Evolutionary conservation across 2,888 invertebrate species (phyloP).

Genomic region (Heliconius hortense): DNA sequence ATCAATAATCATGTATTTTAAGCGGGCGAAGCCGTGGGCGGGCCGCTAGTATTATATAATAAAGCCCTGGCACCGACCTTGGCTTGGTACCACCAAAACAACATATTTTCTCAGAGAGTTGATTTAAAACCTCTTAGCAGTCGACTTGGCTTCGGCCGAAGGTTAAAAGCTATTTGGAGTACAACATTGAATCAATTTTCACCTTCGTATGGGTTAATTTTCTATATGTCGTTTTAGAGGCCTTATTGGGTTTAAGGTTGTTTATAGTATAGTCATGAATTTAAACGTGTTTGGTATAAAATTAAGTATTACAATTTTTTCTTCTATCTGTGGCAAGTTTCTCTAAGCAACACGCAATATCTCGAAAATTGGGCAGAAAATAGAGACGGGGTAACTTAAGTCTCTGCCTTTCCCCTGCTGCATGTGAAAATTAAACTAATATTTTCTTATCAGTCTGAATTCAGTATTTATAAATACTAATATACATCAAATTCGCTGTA

Average conservation of each 20-base stretch:
- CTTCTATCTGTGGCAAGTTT: neutral
- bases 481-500: neutral
- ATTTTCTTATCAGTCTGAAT: too few relatives aligned
- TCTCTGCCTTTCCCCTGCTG: too few relatives aligned
- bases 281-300: neutral
- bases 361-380: too few relatives aligned
- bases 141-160: slow-evolving; percentile 13
- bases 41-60: too few relatives aligned
- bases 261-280: neutral
- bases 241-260: neutral
- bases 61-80: neutral
- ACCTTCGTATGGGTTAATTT: slow-evolving; percentile 19
- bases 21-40: too few relatives aligned
- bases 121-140: slow-evolving; percentile 28
- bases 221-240: neutral
- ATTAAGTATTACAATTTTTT: neutral
- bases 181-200: slow-evolving; percentile 13
- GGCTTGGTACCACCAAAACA: neutral
- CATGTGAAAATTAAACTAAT: too few relatives aligned
- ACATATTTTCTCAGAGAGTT: slow-evolving; percentile 25
- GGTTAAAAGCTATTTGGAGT: slow-evolving; percentile 23
- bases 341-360: too few relatives aligned
- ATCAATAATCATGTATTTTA: too few relatives aligned
- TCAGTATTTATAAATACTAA: neutral
- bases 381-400: too few relatives aligned